Conservation (phyloP, 2,888 invertebrate species). For the Peribatodes rhomboidaria region DNA sequence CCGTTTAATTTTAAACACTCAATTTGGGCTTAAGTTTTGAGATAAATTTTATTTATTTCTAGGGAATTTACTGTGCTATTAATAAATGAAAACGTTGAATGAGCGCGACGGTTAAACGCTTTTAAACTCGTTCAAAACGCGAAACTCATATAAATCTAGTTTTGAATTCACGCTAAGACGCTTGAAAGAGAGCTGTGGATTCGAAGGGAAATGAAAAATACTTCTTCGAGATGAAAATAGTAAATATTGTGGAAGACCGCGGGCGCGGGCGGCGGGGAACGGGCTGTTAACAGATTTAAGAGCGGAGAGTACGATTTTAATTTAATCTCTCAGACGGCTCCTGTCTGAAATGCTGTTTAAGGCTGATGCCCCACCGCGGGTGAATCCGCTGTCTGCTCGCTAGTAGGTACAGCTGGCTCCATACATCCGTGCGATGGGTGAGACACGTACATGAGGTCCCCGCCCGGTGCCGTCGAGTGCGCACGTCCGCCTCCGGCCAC, state of each 20-base stretch:
- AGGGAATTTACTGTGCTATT: constrained; percentile 8
- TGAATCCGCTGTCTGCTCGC: too few species aligned
- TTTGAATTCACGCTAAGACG: constrained; percentile 40
- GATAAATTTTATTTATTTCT: constrained; percentile 30
- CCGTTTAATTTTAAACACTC: constrained; percentile 33
- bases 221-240: constrained; percentile 57
- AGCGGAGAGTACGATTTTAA: constrained; percentile 56
- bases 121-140: constrained; percentile 25
- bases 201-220: constrained; percentile 59
- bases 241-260: constrained; percentile 50
- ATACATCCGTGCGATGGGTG: background rate
- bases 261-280: constrained; percentile 18
- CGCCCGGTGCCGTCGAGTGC: too few species aligned
- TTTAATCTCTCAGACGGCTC: constrained; percentile 53
- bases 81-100: constrained; percentile 24
- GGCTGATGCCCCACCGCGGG: constrained; percentile 13
- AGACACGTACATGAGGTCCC: too few species aligned
- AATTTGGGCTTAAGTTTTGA: constrained; percentile 31
- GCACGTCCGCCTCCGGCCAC: too few species aligned
- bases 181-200: constrained; percentile 46
- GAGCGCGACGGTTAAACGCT: background rate
- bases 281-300: constrained; percentile 57
- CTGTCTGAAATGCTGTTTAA: constrained; percentile 25
- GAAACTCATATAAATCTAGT: constrained; percentile 46
- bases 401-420: background rate